Percentiles rank a stretch among this genome's conserved stretches.
Evolutionary conservation across 1,140 invertebrate genomes (phyloP).

Genomic region (Maniola jurtina): DNA sequence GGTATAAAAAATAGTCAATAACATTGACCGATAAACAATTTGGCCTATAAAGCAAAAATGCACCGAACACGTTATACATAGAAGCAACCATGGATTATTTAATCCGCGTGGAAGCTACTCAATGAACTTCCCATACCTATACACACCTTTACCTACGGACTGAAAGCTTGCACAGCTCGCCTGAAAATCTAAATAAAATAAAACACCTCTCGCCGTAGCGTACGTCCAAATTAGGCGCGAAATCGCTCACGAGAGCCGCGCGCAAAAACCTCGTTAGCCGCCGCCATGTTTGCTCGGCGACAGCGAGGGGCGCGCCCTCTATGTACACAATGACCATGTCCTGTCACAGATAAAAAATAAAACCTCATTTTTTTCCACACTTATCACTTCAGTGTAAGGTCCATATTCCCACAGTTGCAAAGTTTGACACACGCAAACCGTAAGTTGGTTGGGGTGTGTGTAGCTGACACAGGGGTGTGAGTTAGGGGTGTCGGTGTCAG

Average conservation of each 20-base stretch:
- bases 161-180: constrained; percentile 36
- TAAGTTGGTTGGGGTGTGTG: constrained; percentile 54
- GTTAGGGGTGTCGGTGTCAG: constrained; percentile 68
- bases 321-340: constrained; percentile 63
- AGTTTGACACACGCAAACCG: constrained; percentile 27
- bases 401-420: constrained; percentile 23
- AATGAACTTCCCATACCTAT: constrained; percentile 19
- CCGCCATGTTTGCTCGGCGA: constrained; percentile 72
- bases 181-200: constrained; percentile 56
- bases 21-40: no score
- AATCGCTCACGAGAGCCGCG: constrained; percentile 68
- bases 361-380: constrained; percentile 25
- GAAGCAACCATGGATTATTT: not conserved
- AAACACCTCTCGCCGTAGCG: constrained; percentile 42
- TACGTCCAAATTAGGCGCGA: constrained; percentile 73
- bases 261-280: constrained; percentile 75
- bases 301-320: constrained; percentile 71
- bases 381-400: constrained; percentile 35
- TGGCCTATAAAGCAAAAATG: not conserved
- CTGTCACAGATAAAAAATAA: constrained; percentile 23
- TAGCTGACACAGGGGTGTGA: constrained; percentile 64
- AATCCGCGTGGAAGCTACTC: constrained; percentile 8
- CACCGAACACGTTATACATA: not conserved
- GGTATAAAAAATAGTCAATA: no score
- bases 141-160: constrained; percentile 22